Conservation (phyloP, 2,888 invertebrate species). For the Epinotia brunnichana region DNA sequence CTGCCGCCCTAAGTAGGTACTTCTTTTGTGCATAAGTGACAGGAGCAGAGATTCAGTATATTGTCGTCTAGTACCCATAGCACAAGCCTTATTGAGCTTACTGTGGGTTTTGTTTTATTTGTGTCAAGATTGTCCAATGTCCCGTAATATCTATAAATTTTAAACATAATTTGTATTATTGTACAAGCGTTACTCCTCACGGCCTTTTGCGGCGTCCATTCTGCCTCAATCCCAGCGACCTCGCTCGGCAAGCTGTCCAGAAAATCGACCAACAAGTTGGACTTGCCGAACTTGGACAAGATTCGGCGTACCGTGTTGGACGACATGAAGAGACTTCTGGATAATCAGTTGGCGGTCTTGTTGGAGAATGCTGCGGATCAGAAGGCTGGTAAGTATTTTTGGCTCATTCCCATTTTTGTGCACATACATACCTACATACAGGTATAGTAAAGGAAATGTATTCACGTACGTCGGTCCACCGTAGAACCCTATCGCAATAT, state of each 20-base stretch:
- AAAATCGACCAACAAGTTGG: background rate
- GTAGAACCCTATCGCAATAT: too few relatives aligned
- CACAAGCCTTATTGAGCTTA: too few relatives aligned
- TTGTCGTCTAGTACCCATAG: too few relatives aligned
- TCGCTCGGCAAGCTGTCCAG: background rate
- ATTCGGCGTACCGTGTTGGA: background rate
- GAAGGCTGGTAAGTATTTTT: background rate
- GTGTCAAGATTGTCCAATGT: too few relatives aligned
- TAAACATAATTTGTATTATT: background rate
- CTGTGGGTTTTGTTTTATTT: too few relatives aligned
- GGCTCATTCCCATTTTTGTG: background rate
- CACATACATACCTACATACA: too few relatives aligned
- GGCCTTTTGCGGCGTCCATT: background rate
- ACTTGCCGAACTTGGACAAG: background rate
- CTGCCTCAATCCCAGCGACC: background rate
- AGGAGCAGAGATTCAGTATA: too few relatives aligned
- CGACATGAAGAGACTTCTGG: conserved; percentile 7
- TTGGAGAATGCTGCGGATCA: background rate
- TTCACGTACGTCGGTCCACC: too few relatives aligned
- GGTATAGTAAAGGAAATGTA: too few relatives aligned
- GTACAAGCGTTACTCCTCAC: background rate
- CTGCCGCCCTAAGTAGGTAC: too few relatives aligned
- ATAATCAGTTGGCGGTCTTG: background rate
- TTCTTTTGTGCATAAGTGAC: too few relatives aligned
- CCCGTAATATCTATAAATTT: too few relatives aligned